A percentile compares a stretch with the other conserved stretches of the same genome.
Conservation (phyloP, 2,888 invertebrate genomes). For the Archips crataeganus region DNA sequence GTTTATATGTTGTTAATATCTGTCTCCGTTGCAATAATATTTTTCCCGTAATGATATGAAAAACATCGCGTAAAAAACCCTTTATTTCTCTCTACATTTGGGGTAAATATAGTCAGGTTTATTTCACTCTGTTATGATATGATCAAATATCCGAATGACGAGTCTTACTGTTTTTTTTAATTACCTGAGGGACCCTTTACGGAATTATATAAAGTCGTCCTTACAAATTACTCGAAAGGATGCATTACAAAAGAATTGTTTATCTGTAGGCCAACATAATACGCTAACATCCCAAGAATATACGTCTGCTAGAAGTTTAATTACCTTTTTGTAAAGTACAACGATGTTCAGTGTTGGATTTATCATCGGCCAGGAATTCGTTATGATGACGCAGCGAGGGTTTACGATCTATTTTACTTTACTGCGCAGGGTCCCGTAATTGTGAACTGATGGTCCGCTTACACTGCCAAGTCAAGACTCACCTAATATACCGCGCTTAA, state of each 20-base stretch:
- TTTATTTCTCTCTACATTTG: too few relatives aligned
- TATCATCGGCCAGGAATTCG: slow-evolving; percentile 55
- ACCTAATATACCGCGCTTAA: neutral
- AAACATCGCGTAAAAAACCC: too few relatives aligned
- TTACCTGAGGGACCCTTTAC: too few relatives aligned
- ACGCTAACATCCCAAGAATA: neutral
- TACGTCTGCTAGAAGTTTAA: slow-evolving; percentile 29
- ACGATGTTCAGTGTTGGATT: slow-evolving; percentile 53
- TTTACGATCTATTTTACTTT: slow-evolving; percentile 68
- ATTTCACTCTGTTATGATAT: too few relatives aligned
- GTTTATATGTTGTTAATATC: too few relatives aligned
- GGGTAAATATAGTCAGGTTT: too few relatives aligned
- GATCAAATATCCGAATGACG: too few relatives aligned
- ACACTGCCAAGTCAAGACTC: neutral
- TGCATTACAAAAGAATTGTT: neutral
- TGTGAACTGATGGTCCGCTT: slow-evolving; percentile 16
- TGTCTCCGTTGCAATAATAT: too few relatives aligned
- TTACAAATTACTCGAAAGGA: neutral
- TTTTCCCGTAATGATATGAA: too few relatives aligned
- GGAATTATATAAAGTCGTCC: too few relatives aligned
- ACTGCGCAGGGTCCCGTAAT: slow-evolving; percentile 48
- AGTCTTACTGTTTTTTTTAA: too few relatives aligned
- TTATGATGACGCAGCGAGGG: slow-evolving; percentile 59
- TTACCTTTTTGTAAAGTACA: slow-evolving; percentile 32
- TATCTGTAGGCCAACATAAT: neutral